phyloP scores from a whole-genome alignment of 1,140 invertebrate genomes.

The Epicauta chinensis region DNA sequence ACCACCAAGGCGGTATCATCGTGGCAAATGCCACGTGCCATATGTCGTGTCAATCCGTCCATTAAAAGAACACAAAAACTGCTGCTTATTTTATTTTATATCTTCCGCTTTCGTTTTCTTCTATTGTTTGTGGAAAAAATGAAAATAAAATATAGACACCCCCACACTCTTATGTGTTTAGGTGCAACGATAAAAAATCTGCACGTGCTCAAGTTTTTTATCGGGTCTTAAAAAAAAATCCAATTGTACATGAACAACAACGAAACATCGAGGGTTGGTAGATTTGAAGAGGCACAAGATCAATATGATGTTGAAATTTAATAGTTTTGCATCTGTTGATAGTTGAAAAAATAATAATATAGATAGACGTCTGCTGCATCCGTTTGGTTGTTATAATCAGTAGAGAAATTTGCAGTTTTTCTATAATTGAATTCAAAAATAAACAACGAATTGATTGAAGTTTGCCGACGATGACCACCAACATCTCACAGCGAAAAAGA shows the following conservation, averaged over 20 bases:
- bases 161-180: neutral
- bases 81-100: constrained; percentile 1
- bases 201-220: constrained; percentile 8
- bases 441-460: too few species aligned
- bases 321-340: constrained; percentile 17
- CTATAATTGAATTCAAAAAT: too few species aligned
- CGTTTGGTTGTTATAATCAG: too few species aligned
- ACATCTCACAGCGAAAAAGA: too few species aligned
- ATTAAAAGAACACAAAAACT: too few species aligned
- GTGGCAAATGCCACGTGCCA: constrained; percentile 6
- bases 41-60: neutral
- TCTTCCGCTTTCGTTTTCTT: constrained; percentile 2
- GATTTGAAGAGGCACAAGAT: neutral
- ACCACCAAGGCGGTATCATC: neutral
- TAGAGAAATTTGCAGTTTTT: too few species aligned
- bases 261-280: neutral
- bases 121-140: neutral
- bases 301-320: constrained; percentile 4
- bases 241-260: too few species aligned
- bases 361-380: too few species aligned
- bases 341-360: neutral
- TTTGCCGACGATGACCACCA: too few species aligned
- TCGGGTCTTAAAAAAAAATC: neutral
- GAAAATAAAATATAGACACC: neutral
- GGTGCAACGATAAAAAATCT: neutral